Base-by-base conservation (phyloP, 2,888 invertebrate genomes). In the Stenotaenia linearis region DNA sequence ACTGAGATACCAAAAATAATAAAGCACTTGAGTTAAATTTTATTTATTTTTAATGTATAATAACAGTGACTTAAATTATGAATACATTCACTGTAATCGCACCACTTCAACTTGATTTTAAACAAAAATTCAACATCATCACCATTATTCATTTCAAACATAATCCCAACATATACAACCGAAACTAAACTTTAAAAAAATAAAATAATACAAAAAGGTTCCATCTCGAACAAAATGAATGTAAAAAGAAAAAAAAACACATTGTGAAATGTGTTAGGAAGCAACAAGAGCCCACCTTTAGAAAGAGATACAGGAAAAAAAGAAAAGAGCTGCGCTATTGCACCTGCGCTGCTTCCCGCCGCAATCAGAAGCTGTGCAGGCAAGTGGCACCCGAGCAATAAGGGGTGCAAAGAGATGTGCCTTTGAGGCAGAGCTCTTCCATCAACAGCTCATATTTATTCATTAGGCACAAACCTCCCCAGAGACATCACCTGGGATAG, bases 301-400 rank as follows among this genome's bases (percentile, higher is more conserved):
- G 69, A 69, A 69, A 69, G 28, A 69, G 69, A 69, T 69, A 23
- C n/a, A 69, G 69, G n/a, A 69, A n/a, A 69, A 28, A 69, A 28
- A 69, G 50, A 32, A 32, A 32, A 50, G 50, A 28, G 28, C 9
- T 28, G 69, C 25, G 69, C 69, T 69, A 69, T 69, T 69, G 69
- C 69, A 69, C 69, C 69, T 69, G 69, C 69, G 69, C 69, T 69
- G 23, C 69, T 69, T 69, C 69, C 69, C 69, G 69, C 69, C 69
- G 69, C 69, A 69, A 69, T 69, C 69, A 69, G 69, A 69, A 69
- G 69, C 69, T 69, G 69, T 69, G 69, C 69, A 69, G 69, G 69
- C 69, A 69, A 69, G 69, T 69, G 25, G 69, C 28, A 69, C 69
- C 69, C 69, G 69, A 69, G 69, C 69, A 69, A 69, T 69, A 69